Evolutionary conservation across 2,888 invertebrate genomes (phyloP).

Genomic region (Lottia gigantea): DNA sequence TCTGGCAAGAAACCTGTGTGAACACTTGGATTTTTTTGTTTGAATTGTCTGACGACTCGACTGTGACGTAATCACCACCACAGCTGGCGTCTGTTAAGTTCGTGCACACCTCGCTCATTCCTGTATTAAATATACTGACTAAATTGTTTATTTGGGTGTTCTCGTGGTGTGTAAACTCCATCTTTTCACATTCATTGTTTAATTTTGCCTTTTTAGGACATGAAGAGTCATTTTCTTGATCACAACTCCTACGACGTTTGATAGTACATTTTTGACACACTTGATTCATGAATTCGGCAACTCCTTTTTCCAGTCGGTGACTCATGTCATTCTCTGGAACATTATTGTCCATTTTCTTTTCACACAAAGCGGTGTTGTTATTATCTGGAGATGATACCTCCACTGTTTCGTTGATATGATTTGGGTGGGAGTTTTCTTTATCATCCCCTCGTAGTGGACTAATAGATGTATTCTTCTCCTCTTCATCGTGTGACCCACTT

Average conservation of each 20-base stretch:
- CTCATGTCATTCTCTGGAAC: not conserved
- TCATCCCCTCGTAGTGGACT: not conserved
- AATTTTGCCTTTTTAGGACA: slow-evolving; percentile 5
- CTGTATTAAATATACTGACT: slow-evolving; percentile 60
- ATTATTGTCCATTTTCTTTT: slow-evolving; percentile 3
- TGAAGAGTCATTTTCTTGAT: not conserved
- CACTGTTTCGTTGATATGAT: not conserved
- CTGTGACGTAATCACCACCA: slow-evolving; percentile 33
- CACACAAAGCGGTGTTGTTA: not conserved
- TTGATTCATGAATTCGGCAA: not conserved
- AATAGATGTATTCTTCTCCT: not conserved
- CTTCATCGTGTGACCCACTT: slow-evolving; percentile 17
- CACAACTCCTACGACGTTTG: slow-evolving; percentile 16
- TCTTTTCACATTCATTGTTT: not conserved
- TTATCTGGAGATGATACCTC: not conserved
- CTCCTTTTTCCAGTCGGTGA: not conserved
- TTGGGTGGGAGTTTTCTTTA: slow-evolving; percentile 5
- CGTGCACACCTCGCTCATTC: slow-evolving; percentile 57
- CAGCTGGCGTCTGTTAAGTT: slow-evolving; percentile 7
- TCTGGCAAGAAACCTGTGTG: slow-evolving; percentile 31
- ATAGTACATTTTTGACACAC: slow-evolving; percentile 22
- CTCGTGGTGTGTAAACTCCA: slow-evolving; percentile 51
- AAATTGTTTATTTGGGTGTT: slow-evolving; percentile 56
- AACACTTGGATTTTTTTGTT: slow-evolving; percentile 36
- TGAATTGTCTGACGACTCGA: slow-evolving; percentile 33